Evolutionary conservation across 2,113 vertebrate genomes (phyloP).

Genomic region (Picathartes gymnocephalus): DNA sequence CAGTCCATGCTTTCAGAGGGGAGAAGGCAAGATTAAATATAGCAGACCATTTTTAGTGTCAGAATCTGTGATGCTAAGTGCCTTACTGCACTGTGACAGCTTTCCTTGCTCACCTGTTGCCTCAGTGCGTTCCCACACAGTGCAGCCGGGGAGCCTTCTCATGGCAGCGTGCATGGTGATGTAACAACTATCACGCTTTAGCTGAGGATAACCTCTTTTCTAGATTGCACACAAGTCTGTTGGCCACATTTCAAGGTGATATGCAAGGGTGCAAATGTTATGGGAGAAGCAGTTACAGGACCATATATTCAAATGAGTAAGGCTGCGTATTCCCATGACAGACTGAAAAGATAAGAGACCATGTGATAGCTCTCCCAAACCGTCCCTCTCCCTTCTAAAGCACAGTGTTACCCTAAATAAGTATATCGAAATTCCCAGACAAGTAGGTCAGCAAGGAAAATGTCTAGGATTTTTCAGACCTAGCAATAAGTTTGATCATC

Average conservation of each 20-base stretch:
- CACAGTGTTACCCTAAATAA: neutral
- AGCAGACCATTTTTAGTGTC: neutral
- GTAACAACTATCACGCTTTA: neutral
- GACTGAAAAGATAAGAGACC: neutral
- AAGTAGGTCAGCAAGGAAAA: neutral
- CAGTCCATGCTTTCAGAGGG: neutral
- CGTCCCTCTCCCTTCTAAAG: neutral
- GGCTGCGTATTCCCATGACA: accelerated
- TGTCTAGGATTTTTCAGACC: neutral
- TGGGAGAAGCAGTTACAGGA: neutral
- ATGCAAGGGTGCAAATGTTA: neutral
- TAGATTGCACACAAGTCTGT: neutral
- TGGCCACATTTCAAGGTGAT: neutral
- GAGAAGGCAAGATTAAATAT: neutral
- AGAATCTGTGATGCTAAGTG: neutral
- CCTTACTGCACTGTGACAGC: neutral
- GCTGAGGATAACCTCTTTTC: neutral
- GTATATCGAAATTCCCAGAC: neutral
- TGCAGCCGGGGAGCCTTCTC: neutral
- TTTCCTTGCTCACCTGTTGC: neutral
- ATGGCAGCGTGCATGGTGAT: neutral
- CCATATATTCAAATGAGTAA: neutral
- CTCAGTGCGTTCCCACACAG: neutral
- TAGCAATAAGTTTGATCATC: neutral
- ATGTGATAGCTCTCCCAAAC: neutral